Percentiles rank a stretch among this genome's conserved stretches.
These are phyloP conservation scores for Pharmacophagus antenor DNA, from an alignment of 2,888 invertebrate genomes.

Conservation along the genomic window DNA sequence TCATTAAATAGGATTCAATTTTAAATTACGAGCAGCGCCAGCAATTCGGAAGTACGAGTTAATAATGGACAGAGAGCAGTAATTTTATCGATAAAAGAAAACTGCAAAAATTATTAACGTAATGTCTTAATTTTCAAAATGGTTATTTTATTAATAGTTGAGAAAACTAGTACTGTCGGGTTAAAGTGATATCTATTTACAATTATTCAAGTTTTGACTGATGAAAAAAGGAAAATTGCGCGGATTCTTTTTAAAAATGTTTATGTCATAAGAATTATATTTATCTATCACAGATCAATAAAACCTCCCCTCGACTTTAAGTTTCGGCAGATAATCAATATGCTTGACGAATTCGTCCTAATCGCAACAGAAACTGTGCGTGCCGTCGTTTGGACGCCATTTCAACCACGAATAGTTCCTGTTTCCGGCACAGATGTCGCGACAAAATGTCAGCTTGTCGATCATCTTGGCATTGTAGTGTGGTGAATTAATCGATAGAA, in stretches of 20 bases:
- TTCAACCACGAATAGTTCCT: slow-evolving; percentile 53
- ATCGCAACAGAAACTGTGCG: slow-evolving; percentile 65
- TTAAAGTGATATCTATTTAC: too few relatives aligned
- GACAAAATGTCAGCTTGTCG: slow-evolving; percentile 51
- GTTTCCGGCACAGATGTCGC: slow-evolving; percentile 52
- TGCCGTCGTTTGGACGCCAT: slow-evolving; percentile 63
- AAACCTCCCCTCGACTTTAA: slow-evolving; percentile 44
- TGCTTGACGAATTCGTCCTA: slow-evolving; percentile 50
- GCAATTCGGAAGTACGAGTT: too few relatives aligned
- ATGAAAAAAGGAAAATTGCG: neutral
- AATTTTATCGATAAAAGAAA: too few relatives aligned
- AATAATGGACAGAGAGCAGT: too few relatives aligned
- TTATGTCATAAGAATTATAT: neutral
- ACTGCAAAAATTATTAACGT: too few relatives aligned
- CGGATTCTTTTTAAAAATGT: neutral
- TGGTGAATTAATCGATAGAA: slow-evolving; percentile 63
- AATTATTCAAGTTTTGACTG: too few relatives aligned
- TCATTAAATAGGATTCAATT: too few relatives aligned
- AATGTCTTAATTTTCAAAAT: too few relatives aligned
- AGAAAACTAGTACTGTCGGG: too few relatives aligned
- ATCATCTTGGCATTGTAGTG: slow-evolving; percentile 49
- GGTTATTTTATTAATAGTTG: too few relatives aligned
- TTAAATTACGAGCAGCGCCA: too few relatives aligned
- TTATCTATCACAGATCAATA: slow-evolving; percentile 31
- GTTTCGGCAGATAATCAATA: slow-evolving; percentile 43